phyloP scores from a whole-genome alignment of 2,113 vertebrate genomes.

The Megaptera novaeangliae region DNA sequence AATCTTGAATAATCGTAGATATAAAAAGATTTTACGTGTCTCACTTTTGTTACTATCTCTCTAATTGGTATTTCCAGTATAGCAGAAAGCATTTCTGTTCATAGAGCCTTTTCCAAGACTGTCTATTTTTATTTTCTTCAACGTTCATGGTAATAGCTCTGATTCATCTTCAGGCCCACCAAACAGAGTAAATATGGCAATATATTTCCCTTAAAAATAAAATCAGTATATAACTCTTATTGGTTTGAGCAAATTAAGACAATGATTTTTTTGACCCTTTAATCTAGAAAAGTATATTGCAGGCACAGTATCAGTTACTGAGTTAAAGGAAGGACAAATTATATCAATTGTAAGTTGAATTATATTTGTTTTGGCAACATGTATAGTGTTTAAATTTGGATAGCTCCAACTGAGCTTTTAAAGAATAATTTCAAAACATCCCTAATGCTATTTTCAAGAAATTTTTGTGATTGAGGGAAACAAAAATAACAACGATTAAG shows the following conservation, averaged over 20 bases:
- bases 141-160: constrained; percentile 40
- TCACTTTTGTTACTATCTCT: background rate
- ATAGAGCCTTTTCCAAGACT: background rate
- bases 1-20: background rate
- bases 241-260: constrained; percentile 67
- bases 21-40: background rate
- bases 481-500: background rate
- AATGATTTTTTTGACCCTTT: constrained; percentile 45
- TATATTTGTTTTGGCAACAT: constrained; percentile 55
- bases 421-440: constrained; percentile 48
- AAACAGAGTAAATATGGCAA: constrained; percentile 40
- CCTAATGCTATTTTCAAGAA: background rate
- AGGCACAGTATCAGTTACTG: constrained; percentile 36
- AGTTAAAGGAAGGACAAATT: constrained; percentile 44
- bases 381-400: constrained; percentile 25
- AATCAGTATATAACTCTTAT: constrained; percentile 47
- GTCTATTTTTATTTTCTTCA: background rate
- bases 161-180: constrained; percentile 60
- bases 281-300: constrained; percentile 52
- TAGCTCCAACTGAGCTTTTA: background rate
- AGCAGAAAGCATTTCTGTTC: constrained; percentile 39
- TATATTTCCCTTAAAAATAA: constrained; percentile 54
- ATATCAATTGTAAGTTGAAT: background rate
- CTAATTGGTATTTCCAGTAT: background rate
- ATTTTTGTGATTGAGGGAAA: background rate